Evolutionary conservation across 2,888 invertebrate species (phyloP).

Genomic region (Brachylomia viminalis): DNA sequence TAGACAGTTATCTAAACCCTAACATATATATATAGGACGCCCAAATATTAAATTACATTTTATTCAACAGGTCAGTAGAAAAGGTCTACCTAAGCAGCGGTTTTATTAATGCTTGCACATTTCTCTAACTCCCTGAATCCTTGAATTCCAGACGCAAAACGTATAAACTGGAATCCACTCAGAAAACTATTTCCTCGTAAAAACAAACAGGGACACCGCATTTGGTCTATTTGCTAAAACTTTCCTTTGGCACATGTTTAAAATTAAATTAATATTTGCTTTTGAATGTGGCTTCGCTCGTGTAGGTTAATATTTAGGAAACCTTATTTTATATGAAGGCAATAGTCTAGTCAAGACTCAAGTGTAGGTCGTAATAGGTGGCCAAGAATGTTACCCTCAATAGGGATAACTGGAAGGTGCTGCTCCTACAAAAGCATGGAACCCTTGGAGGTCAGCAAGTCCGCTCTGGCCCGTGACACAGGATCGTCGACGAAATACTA

Average conservation of each 20-base stretch:
- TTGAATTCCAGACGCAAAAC: constrained; percentile 31
- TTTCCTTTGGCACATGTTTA: constrained; percentile 46
- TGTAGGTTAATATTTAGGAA: constrained; percentile 25
- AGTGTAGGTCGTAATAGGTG: background rate
- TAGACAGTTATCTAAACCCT: background rate
- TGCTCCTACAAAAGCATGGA: background rate
- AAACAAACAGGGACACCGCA: constrained; percentile 51
- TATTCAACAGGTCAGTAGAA: constrained; percentile 41
- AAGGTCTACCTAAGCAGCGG: constrained; percentile 29
- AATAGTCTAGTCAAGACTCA: constrained; percentile 16
- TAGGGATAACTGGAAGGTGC: background rate
- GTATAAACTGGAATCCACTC: constrained; percentile 48
- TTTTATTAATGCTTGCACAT: constrained; percentile 50
- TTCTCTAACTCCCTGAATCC: constrained; percentile 28
- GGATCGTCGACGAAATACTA: too few relatives aligned
- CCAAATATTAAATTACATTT: constrained; percentile 28
- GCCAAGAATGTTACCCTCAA: background rate
- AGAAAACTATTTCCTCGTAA: constrained; percentile 52
- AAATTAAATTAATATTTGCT: constrained; percentile 55
- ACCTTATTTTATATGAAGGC: background rate
- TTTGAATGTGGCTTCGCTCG: constrained; percentile 36
- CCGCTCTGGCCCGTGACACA: too few relatives aligned
- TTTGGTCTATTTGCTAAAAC: constrained; percentile 50
- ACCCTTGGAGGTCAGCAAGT: too few relatives aligned
- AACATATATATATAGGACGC: background rate